phyloP scores from a whole-genome alignment of 1,140 invertebrate genomes.

The Neodiprion lecontei region DNA sequence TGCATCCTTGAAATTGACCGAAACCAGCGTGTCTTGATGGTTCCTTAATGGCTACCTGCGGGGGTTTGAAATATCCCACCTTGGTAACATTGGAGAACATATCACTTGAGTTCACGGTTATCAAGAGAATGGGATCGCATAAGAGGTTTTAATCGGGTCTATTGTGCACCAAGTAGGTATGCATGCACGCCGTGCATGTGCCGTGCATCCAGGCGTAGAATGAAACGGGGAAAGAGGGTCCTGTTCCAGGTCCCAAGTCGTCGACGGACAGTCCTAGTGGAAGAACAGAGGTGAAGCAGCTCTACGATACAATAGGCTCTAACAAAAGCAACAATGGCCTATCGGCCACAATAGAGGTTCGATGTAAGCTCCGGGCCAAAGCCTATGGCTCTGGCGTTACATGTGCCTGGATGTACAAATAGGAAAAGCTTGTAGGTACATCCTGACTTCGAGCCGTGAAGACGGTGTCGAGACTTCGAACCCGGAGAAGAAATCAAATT shows the following conservation, averaged over 20 bases:
- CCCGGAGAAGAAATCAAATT: too few relatives aligned
- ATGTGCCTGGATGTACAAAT: too few relatives aligned
- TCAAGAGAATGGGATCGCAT: background rate
- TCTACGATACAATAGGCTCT: background rate
- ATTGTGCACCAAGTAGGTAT: background rate
- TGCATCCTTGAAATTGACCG: too few relatives aligned
- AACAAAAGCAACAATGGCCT: constrained; percentile 1
- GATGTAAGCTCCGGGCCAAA: background rate
- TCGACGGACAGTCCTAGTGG: background rate
- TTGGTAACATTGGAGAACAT: too few relatives aligned
- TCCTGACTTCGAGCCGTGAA: too few relatives aligned
- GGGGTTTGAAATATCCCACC: too few relatives aligned
- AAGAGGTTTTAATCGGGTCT: background rate
- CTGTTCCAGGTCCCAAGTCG: background rate
- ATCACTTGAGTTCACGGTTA: background rate
- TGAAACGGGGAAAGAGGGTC: background rate
- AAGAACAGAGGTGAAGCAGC: background rate
- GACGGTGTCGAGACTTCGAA: too few relatives aligned
- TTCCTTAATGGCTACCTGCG: too few relatives aligned
- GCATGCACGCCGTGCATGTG: too few relatives aligned
- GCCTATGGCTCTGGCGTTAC: too few relatives aligned
- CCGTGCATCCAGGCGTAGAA: background rate
- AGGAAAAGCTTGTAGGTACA: too few relatives aligned
- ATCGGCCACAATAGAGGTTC: background rate
- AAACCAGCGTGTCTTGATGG: too few relatives aligned